A percentile compares a stretch with the other conserved stretches of the same genome.
These are phyloP conservation scores for Lates calcarifer DNA, from an alignment of 2,113 vertebrate genomes.

Conservation along the genomic window DNA sequence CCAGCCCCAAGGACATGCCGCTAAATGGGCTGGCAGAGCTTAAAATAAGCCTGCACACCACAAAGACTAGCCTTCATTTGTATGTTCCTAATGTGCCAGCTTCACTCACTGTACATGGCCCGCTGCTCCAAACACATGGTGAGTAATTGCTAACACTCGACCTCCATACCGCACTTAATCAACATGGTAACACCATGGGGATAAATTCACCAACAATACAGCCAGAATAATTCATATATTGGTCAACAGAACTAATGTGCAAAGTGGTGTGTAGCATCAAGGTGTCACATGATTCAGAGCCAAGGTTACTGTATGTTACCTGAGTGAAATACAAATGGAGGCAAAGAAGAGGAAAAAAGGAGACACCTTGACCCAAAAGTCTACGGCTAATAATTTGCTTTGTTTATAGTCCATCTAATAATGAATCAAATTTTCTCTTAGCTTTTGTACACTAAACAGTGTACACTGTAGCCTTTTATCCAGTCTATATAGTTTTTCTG, in stretches of 20 bases:
- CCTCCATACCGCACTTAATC: conserved; percentile 81
- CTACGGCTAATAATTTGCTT: not conserved
- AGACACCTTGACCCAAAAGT: conserved; percentile 6
- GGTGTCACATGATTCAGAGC: conserved; percentile 71
- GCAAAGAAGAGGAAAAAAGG: conserved; percentile 2
- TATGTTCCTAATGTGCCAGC: conserved; percentile 81
- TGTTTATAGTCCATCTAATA: not conserved
- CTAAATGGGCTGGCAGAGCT: conserved; percentile 74
- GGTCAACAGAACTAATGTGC: conserved; percentile 73
- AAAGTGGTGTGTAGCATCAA: conserved; percentile 60
- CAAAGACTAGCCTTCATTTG: conserved; percentile 81
- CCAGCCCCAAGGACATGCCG: conserved; percentile 70
- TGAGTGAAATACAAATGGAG: conserved; percentile 58
- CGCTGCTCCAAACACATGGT: conserved; percentile 74
- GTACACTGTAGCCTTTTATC: not conserved
- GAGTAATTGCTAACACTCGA: conserved; percentile 80
- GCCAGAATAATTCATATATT: conserved; percentile 80
- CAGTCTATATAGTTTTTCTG: not conserved
- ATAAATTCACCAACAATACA: conserved; percentile 76
- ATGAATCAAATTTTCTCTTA: not conserved
- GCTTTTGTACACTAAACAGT: not conserved
- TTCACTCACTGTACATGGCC: conserved; percentile 72
- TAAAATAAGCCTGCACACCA: conserved; percentile 69
- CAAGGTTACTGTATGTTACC: conserved; percentile 72
- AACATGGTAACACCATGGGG: conserved; percentile 76